Base-by-base conservation (phyloP, 2,113 vertebrate genomes). In the Planiliza haematocheilus region DNA sequence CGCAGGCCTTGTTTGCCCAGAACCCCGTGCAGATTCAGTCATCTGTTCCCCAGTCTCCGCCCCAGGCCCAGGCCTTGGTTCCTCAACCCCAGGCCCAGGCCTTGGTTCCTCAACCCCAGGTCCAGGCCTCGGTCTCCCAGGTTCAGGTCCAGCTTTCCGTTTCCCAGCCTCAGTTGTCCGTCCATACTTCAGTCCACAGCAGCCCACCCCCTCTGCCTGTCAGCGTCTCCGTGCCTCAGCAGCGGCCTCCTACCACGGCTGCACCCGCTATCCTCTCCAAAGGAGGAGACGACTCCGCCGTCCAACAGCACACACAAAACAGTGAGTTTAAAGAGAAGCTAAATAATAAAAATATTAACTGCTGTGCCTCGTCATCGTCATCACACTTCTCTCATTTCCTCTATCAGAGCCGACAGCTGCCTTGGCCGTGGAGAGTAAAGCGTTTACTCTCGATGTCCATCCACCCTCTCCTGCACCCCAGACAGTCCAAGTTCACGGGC, bases 341-440 rank as follows among this genome's bases (percentile, higher is more conserved):
- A 30, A 30, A 30, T 30, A 30, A 30, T 30, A 30, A 30, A 3
- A 30, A 30, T 5, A 30, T 3, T 67, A 16, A 41, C 13, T 17
- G 37, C 55, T 21, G 12, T 10, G 2, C 24, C n/a, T 12, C n/a
- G n/a, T n/a, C n/a, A n/a, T n/a, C n/a, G n/a, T 20, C 4, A 43
- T 39, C 4, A 39, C 13, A 30, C 41, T 10, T 36, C 41, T 41
- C 1, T 39, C 59, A 21, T 7, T 18, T 61, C 14, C 8, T 20
- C 2, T 43, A 3, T 45, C 74, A 92, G 91, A 90, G 81, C 89
- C 89, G 68, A 83, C 89, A 80, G 84, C 90, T 92, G 90, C 88
- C 86, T 88, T 89, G 88, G 77, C 77, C 73, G 30, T 82, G 48
- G 89, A 91, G 83, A 84, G 83, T 77, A 82, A 86, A 64, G 38